Evolutionary conservation across 2,888 invertebrate genomes (phyloP).

Genomic region (Bimastos eiseni): DNA sequence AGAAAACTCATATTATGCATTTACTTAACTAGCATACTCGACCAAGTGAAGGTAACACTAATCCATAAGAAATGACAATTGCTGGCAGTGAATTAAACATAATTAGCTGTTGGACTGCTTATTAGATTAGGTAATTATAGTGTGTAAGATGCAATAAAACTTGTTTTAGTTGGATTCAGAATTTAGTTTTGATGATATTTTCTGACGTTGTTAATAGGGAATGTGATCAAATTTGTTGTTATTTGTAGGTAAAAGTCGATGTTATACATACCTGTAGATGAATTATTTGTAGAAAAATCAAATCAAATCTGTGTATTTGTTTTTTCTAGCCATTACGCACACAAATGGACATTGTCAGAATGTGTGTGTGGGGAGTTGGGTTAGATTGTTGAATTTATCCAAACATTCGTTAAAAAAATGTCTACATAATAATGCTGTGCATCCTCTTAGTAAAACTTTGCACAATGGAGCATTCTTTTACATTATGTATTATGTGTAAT

Average conservation of each 20-base stretch:
- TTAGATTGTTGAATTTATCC: too few relatives aligned
- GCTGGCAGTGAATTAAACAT: background rate
- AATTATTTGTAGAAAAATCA: background rate
- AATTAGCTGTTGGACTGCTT: background rate
- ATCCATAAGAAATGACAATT: background rate
- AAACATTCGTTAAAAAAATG: too few relatives aligned
- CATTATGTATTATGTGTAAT: too few relatives aligned
- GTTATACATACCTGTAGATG: background rate
- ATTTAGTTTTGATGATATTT: background rate
- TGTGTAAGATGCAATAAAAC: background rate
- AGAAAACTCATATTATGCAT: background rate
- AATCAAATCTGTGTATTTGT: background rate
- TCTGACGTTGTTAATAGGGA: background rate
- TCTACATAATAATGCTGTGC: too few relatives aligned
- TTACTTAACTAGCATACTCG: background rate
- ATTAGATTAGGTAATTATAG: conserved; percentile 13
- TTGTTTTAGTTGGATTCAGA: background rate
- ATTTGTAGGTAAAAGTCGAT: background rate
- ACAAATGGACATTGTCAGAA: too few relatives aligned
- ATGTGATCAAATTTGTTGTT: background rate
- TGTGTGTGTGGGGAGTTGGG: too few relatives aligned
- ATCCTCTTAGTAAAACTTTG: too few relatives aligned
- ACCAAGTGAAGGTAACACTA: background rate
- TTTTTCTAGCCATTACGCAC: background rate
- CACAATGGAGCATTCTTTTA: too few relatives aligned